phyloP scores from a whole-genome alignment of 2,888 invertebrate genomes.

The Folsomia manolachei region DNA sequence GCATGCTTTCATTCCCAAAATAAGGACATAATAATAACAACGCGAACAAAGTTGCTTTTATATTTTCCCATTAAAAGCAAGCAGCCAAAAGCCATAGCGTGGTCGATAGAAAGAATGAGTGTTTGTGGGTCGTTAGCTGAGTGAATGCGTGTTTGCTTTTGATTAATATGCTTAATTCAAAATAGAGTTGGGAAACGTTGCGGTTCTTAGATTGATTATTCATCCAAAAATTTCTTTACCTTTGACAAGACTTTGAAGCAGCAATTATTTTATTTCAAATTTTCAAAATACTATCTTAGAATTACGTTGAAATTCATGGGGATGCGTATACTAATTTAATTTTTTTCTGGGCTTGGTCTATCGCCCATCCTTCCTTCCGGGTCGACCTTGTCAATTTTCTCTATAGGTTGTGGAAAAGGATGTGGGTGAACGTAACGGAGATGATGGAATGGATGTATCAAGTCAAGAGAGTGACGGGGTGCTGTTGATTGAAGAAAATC shows the following conservation, averaged over 20 bases:
- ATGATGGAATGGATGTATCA: background rate
- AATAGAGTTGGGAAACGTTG: background rate
- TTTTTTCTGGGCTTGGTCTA: background rate
- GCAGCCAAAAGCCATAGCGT: background rate
- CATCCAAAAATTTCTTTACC: no score
- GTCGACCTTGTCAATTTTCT: background rate
- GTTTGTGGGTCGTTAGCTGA: background rate
- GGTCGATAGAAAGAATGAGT: no score
- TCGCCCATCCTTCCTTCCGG: background rate
- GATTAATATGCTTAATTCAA: background rate
- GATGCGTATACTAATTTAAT: background rate
- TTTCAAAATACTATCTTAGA: no score
- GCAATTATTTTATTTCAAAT: background rate
- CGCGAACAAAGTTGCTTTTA: background rate
- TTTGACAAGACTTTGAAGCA: background rate
- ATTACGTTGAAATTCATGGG: no score
- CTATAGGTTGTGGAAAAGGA: conserved; percentile 2
- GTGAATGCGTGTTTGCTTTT: background rate
- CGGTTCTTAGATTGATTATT: no score
- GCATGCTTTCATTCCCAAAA: background rate
- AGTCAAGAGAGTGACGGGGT: background rate
- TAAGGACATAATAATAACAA: no score
- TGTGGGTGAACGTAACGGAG: conserved; percentile 13
- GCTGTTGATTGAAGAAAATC: background rate
- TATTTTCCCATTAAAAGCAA: background rate